Evolutionary conservation across 1,140 invertebrate genomes (phyloP).

Genomic region (Macrosteles quadrilineatus): DNA sequence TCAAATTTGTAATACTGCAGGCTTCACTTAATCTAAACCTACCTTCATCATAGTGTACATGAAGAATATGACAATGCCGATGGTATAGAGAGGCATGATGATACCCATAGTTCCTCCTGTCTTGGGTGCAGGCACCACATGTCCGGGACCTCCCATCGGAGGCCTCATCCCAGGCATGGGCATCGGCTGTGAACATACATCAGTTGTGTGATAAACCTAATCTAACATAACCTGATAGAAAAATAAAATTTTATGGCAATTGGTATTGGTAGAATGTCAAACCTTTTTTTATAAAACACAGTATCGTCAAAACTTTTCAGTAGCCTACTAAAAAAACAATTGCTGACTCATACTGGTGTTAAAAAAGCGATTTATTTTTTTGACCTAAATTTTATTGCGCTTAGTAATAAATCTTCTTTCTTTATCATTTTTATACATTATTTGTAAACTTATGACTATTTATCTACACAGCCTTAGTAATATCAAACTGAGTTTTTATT

Average conservation of each 20-base stretch:
- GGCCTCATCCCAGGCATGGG: slow-evolving; percentile 81
- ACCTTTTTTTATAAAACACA: neutral
- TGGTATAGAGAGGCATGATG: slow-evolving; percentile 95
- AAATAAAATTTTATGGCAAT: too few relatives aligned
- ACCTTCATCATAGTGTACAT: slow-evolving; percentile 94
- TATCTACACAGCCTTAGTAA: too few relatives aligned
- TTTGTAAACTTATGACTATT: too few relatives aligned
- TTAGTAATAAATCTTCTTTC: too few relatives aligned
- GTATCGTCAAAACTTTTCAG: too few relatives aligned
- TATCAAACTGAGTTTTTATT: too few relatives aligned
- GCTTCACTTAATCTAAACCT: slow-evolving; percentile 38
- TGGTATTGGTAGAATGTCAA: neutral
- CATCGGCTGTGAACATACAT: slow-evolving; percentile 58
- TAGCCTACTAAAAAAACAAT: neutral
- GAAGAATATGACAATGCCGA: slow-evolving; percentile 92
- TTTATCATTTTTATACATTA: too few relatives aligned
- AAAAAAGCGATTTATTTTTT: too few relatives aligned
- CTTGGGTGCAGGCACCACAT: slow-evolving; percentile 68
- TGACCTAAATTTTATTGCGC: too few relatives aligned
- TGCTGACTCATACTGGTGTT: too few relatives aligned
- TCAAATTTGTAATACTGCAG: neutral
- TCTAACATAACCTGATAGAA: too few relatives aligned
- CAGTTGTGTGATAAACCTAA: too few relatives aligned
- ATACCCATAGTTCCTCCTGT: slow-evolving; percentile 76
- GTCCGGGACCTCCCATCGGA: slow-evolving; percentile 80